Evolutionary conservation across 2,113 vertebrate species (phyloP).

Genomic region (Apodemus sylvaticus): DNA sequence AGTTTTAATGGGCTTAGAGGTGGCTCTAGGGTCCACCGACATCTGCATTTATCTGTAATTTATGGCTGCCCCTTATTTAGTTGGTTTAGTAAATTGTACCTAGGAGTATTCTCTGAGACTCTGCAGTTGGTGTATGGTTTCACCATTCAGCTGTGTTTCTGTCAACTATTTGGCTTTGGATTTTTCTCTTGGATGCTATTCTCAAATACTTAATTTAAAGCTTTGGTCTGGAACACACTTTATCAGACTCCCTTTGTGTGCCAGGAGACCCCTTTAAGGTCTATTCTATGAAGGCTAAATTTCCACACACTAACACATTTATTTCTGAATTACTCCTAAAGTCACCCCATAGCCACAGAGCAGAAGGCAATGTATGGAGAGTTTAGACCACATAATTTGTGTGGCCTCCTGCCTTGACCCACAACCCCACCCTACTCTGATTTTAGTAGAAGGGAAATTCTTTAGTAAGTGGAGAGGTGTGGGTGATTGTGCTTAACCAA

Average conservation of each 20-base stretch:
- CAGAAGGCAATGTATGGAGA: constrained; percentile 44
- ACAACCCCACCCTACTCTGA: neutral
- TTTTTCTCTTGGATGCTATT: constrained; percentile 77
- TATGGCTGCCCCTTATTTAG: constrained; percentile 79
- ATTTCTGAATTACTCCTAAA: constrained; percentile 79
- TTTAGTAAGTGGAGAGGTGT: constrained; percentile 56
- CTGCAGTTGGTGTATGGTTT: constrained; percentile 78
- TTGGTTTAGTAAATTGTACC: constrained; percentile 82
- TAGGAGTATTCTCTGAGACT: constrained; percentile 81
- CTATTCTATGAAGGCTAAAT: constrained; percentile 74
- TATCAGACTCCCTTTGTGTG: constrained; percentile 83
- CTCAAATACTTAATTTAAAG: constrained; percentile 83
- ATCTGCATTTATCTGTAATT: constrained; percentile 78
- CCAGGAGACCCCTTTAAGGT: constrained; percentile 80
- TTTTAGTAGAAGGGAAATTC: constrained; percentile 47
- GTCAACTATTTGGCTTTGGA: constrained; percentile 72
- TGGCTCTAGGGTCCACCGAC: constrained; percentile 75
- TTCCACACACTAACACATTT: constrained; percentile 77
- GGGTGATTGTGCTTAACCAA: constrained; percentile 17
- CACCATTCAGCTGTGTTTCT: constrained; percentile 79
- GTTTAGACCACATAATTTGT: constrained; percentile 12
- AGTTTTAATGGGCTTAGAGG: constrained; percentile 83
- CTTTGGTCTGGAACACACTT: constrained; percentile 81
- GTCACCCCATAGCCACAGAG: neutral
- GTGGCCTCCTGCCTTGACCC: neutral